phyloP scores from a whole-genome alignment of 2,113 vertebrate species.

The Psittacula cyanocephala region DNA sequence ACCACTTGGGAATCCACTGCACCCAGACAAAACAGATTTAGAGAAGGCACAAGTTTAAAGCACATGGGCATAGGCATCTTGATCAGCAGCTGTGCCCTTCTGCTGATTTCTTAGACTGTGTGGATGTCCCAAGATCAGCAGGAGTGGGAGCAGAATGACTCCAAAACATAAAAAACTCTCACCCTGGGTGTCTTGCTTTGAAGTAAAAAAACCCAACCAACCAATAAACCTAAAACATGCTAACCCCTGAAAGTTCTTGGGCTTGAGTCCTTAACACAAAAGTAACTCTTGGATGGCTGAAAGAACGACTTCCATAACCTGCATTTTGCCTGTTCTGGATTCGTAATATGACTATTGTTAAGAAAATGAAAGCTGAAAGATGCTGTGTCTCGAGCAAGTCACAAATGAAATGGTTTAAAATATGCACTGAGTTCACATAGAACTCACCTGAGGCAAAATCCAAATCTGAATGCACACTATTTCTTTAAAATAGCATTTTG shows the following conservation, averaged over 20 bases:
- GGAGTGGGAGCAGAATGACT: not conserved
- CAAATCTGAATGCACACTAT: not conserved
- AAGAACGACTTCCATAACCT: not conserved
- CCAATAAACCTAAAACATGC: not conserved
- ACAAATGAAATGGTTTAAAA: not conserved
- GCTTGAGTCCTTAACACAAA: not conserved
- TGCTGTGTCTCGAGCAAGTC: not conserved
- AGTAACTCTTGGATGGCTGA: not conserved
- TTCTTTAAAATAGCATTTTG: not conserved
- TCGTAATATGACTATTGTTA: not conserved
- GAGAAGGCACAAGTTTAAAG: not conserved
- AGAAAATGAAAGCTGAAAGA: not conserved
- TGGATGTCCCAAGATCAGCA: not conserved
- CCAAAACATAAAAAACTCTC: not conserved
- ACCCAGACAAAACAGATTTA: not conserved
- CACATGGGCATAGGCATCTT: not conserved
- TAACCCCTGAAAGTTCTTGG: not conserved
- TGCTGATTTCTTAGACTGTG: not conserved
- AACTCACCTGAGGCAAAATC: not conserved
- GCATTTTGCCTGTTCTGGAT: not conserved
- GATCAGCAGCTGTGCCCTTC: not conserved
- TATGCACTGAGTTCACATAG: not conserved
- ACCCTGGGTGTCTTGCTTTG: not conserved
- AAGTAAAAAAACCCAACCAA: not conserved
- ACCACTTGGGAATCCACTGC: accelerated